Evolutionary conservation across 35 echinoderm and acorn worm genomes (phyloP), one percentile per base, ranked within the genome.

Genomic region (Holothuria glaberrima): DNA sequence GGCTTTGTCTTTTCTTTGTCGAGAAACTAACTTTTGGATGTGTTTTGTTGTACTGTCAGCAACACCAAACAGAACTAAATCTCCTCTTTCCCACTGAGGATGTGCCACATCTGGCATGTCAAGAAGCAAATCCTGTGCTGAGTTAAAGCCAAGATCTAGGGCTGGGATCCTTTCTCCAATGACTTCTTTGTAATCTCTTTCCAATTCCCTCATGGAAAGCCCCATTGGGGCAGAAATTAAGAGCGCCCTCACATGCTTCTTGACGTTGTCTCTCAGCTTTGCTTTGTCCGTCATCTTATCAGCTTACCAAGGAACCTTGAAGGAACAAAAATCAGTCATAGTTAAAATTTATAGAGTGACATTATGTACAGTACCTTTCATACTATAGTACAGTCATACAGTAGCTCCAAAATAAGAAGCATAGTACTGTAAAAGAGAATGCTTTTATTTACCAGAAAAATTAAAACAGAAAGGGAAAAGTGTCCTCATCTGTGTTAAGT

Each of bases 241-340:
- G 0, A 98, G 66, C 17, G 93, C 92, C 38, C 93, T 71, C 27
- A 98, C 82, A 82, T 89, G 57, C 64, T 95, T 98, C 74, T 98
- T 98, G 34, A 98, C 58, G 22, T 79, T 71, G 65, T 98, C 87
- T 50, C 89, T 89, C 19, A 98, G 72, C 68, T 92, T 92, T 29
- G 96, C 96, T 80, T 94, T 92, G 81, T 98, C 96, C 20, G 96
- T 82, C 96, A 98, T 98, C 41, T 82, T 93, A 9, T 31, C 19
- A 30, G 6, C 3, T 54, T 58, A 21, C 58, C 44, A 73, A 31
- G 46, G 24, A 56, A 20, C 30, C 64, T 68, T 35, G 16, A 54
- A 54, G 5, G 12, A 54, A 54, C 10, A 54, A 54, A 9, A 54
- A 17, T 5, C 13, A 5, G 50, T 54, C 12, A 41, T n/a, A 41